Base-by-base conservation (phyloP, 64 coral and sea anemone genomes). In the Dendrophyllia cribrosa region DNA sequence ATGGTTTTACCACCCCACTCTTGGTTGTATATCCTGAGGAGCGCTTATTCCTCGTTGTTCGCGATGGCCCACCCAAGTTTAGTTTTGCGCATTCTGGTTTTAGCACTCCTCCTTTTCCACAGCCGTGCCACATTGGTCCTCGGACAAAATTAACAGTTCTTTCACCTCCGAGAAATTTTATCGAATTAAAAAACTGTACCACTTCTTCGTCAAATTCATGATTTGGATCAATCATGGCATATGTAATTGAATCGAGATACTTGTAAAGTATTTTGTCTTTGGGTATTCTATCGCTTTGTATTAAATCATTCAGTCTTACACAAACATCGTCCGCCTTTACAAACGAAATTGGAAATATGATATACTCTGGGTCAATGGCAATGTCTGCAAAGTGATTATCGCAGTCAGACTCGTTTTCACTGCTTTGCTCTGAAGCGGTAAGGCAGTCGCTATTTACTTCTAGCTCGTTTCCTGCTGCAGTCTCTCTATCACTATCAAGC, bases 231-330 rank as follows among this genome's bases (percentile, higher is more conserved):
- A 93, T 88, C 76, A 93, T 88, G 13, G 91, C 91, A 70, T 81
- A 56, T 62, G 91, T 70, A 47, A 93, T 46, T 51, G 91, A 88
- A 81, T 93, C 53, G 14, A 93, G 85, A 70, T 81, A 80, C 67
- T 93, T 93, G 84, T 93, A 93, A 79, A 93, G 78, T 87, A 93
- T 93, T 93, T 87, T 93, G 48, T 93, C 83, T 86, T 93, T 93
- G 44, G 91, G 74, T 44, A 93, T 93, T 72, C 53, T 63, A 24
- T 48, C 84, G 22, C 61, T 88, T 86, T 93, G 66, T 8, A 93
- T 93, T 15, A 93, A 61, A 58, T 72, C 61, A 56, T 93, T 70
- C n/a, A 93, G 83, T 87, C 91, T 93, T 63, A 80, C 78, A 52
- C 91, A 93, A 53, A 88, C 91, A 5, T 93, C 91, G n/a, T 93